These are phyloP conservation scores for Dendrocincla tyrannina DNA, from an alignment of 2,797 vertebrate species.

Conservation along the genomic window DNA sequence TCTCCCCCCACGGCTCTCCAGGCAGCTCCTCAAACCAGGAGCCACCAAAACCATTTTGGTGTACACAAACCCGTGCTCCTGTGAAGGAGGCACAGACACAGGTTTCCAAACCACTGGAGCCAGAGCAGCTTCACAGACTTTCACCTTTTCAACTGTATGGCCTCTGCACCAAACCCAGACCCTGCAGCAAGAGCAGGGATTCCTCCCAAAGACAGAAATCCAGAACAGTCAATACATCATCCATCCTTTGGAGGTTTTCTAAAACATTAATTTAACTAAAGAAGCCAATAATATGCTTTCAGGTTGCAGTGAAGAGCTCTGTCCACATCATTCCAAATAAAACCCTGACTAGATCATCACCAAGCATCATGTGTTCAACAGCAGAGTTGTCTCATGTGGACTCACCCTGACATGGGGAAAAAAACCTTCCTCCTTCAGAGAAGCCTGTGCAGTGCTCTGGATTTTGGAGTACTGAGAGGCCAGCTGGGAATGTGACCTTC, in stretches of 20 bases:
- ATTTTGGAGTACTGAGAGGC: accelerated
- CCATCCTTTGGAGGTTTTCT: no score
- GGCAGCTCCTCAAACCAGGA: neutral
- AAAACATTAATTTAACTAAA: neutral
- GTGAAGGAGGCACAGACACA: accelerated
- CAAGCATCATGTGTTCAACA: accelerated
- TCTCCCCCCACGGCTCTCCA: neutral
- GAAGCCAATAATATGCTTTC: accelerated
- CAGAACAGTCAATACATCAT: accelerated
- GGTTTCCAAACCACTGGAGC: neutral
- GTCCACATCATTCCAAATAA: neutral
- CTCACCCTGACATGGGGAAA: accelerated
- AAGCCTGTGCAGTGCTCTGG: neutral
- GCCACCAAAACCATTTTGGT: accelerated
- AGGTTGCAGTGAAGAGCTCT: neutral
- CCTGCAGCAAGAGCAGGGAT: neutral
- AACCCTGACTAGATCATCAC: neutral
- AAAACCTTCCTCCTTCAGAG: accelerated
- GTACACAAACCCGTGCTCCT: accelerated
- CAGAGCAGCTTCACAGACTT: neutral
- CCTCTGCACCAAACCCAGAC: neutral
- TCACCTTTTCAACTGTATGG: accelerated
- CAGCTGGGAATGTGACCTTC: neutral
- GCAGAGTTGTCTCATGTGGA: neutral
- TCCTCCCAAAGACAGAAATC: neutral